phyloP scores from a whole-genome alignment of 2,888 invertebrate genomes.

The Gandaritis pyraliata region DNA sequence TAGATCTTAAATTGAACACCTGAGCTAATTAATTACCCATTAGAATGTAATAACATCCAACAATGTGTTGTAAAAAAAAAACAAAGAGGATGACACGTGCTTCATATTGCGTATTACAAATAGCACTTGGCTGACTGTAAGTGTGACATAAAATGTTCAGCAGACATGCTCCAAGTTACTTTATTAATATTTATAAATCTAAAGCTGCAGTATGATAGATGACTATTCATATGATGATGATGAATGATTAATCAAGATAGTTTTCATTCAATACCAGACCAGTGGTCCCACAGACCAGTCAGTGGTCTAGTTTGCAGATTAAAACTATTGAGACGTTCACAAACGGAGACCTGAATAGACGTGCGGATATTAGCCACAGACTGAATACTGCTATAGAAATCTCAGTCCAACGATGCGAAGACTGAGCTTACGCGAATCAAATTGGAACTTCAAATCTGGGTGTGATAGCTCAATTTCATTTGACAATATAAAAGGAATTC shows the following conservation, averaged over 20 bases:
- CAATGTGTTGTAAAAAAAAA: conserved; percentile 16
- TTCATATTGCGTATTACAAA: conserved; percentile 4
- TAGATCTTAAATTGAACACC: conserved; percentile 25
- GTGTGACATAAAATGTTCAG: neutral
- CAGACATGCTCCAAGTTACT: neutral
- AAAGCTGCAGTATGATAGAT: neutral
- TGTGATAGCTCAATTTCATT: neutral
- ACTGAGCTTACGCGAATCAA: neutral
- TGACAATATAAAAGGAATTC: too few relatives aligned
- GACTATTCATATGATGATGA: neutral
- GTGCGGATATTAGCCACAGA: conserved; percentile 20
- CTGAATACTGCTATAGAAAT: neutral
- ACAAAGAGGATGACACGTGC: conserved; percentile 2
- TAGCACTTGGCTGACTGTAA: too few relatives aligned
- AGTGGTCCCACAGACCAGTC: conserved; percentile 42
- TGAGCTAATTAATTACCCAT: conserved; percentile 22
- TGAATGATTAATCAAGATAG: conserved; percentile 20
- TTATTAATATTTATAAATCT: too few relatives aligned
- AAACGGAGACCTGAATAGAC: conserved; percentile 44
- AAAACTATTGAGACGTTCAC: conserved; percentile 55
- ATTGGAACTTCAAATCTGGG: neutral
- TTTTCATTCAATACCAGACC: conserved; percentile 44
- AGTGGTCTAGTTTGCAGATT: conserved; percentile 54
- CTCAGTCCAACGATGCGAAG: conserved; percentile 3
- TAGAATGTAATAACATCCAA: conserved; percentile 16